Conservation (phyloP, 2,113 vertebrate species). For the Ammospiza caudacuta region DNA sequence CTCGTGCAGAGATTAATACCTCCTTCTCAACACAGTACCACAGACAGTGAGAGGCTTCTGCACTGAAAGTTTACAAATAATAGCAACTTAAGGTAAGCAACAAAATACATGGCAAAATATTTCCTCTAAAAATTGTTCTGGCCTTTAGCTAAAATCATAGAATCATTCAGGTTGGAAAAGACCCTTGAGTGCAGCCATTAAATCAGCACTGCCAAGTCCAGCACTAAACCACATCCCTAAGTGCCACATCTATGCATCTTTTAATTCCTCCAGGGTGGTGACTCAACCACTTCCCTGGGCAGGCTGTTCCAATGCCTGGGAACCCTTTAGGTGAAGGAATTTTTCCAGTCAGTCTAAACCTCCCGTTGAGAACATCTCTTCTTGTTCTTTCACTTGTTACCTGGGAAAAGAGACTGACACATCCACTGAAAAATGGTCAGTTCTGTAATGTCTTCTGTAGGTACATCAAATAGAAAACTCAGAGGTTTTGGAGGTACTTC, state of each 20-base stretch:
- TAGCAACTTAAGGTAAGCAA: not conserved
- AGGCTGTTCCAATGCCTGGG: not conserved
- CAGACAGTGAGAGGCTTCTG: not conserved
- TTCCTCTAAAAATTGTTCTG: not conserved
- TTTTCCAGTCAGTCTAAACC: not conserved
- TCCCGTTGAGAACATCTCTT: not conserved
- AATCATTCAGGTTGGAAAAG: not conserved
- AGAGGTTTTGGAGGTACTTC: not conserved
- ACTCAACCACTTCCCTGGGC: not conserved
- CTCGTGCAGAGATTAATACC: not conserved
- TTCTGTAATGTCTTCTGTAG: not conserved
- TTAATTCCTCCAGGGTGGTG: not conserved
- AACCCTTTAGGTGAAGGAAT: not conserved
- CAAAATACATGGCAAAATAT: not conserved
- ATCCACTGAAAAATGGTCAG: not conserved
- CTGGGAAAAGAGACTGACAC: not conserved
- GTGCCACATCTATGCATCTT: fast-evolving
- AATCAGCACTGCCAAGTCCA: not conserved
- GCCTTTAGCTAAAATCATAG: not conserved
- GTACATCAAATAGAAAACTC: not conserved
- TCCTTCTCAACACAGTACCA: not conserved
- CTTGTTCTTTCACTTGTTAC: not conserved
- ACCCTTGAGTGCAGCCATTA: not conserved
- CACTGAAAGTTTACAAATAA: not conserved
- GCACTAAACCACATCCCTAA: not conserved